Percentiles rank a stretch among this genome's conserved stretches.
phyloP scores from a whole-genome alignment of 30 jellyfish, hydroid and myxozoan genomes.

The Chironex yamaguchii region DNA sequence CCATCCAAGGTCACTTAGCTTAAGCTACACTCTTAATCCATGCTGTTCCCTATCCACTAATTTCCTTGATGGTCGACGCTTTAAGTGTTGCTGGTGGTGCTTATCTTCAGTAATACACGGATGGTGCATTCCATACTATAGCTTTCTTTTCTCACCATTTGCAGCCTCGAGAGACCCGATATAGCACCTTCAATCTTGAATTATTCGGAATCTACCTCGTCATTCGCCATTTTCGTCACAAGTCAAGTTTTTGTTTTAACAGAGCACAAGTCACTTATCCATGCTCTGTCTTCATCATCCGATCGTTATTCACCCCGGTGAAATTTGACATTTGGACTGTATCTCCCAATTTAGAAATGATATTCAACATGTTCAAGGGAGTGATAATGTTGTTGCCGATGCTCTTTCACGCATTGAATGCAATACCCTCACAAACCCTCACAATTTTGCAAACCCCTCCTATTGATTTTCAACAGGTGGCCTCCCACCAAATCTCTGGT shows the following conservation, averaged over 20 bases:
- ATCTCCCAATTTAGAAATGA: conserved; percentile 44
- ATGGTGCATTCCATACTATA: conserved; percentile 26
- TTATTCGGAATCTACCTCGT: conserved; percentile 35
- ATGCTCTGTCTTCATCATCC: conserved; percentile 30
- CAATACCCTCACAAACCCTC: conserved; percentile 16
- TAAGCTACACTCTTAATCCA: conserved; percentile 40
- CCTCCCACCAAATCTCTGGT: conserved; percentile 20
- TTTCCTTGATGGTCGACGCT: conserved; percentile 44
- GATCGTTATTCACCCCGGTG: conserved; percentile 60
- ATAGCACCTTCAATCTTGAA: conserved; percentile 50
- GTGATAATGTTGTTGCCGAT: conserved; percentile 51
- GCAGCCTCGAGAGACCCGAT: conserved; percentile 27
- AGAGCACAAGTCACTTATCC: conserved; percentile 32
- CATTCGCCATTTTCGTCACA: conserved; percentile 39
- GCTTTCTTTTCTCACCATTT: conserved; percentile 17
- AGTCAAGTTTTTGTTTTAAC: conserved; percentile 11
- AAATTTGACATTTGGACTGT: conserved; percentile 37
- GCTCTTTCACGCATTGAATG: conserved; percentile 52
- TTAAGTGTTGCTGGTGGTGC: conserved; percentile 60
- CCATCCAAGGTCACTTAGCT: conserved; percentile 16
- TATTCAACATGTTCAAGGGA: conserved; percentile 34
- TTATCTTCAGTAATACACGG: conserved; percentile 11
- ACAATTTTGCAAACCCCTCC: no score
- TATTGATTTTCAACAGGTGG: conserved; percentile 12
- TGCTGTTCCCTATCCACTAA: conserved; percentile 30